These are phyloP conservation scores for Meteorus cinctellus DNA, from an alignment of 2,888 invertebrate species.

Conservation along the genomic window DNA sequence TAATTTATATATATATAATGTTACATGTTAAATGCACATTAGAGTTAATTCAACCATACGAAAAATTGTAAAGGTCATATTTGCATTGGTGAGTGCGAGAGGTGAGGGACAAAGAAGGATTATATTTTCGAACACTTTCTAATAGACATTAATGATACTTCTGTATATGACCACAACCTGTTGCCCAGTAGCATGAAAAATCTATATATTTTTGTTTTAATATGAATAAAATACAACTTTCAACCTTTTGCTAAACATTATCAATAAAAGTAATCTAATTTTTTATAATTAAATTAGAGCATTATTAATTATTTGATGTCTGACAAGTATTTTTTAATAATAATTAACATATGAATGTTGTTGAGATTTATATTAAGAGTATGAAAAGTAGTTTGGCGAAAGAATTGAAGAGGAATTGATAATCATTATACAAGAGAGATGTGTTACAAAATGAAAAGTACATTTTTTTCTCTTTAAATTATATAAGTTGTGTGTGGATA, in stretches of 20 bases:
- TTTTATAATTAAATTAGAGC: not conserved
- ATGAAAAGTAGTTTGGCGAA: not conserved
- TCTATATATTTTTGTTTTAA: not conserved
- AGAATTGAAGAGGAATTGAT: not conserved
- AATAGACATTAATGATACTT: conserved; percentile 10
- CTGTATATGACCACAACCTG: not conserved
- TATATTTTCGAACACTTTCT: conserved; percentile 8
- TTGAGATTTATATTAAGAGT: not conserved
- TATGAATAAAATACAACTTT: not conserved
- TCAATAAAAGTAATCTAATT: not conserved
- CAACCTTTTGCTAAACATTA: not conserved
- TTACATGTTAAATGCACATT: not conserved
- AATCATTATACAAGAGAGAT: conserved; percentile 1
- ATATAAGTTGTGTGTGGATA: conserved; percentile 6
- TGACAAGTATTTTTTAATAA: no score
- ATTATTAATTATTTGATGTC: not conserved
- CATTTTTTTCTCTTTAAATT: not conserved
- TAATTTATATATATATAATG: not conserved
- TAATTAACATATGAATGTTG: not conserved
- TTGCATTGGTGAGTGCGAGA: not conserved
- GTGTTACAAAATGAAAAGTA: conserved; percentile 10
- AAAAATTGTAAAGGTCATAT: conserved; percentile 8
- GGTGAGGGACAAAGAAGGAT: not conserved
- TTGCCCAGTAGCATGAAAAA: not conserved
- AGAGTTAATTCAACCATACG: conserved; percentile 1